Percentiles rank a stretch among this genome's conserved stretches.
phyloP scores from a whole-genome alignment of 2,113 vertebrate genomes.

The Psittacula cyanocephala region DNA sequence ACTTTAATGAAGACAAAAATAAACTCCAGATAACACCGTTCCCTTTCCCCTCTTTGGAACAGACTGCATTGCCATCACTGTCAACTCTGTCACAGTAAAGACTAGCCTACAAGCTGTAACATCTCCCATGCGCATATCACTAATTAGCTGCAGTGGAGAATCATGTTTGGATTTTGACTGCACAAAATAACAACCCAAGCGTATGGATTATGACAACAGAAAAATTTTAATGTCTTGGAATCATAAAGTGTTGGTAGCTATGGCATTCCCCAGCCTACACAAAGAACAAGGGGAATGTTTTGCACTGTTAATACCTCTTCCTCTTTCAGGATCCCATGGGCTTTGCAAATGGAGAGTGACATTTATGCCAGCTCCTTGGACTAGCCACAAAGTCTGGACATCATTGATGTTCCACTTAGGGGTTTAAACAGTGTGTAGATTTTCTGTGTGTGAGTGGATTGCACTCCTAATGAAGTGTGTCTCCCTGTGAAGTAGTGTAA shows the following conservation, averaged over 20 bases:
- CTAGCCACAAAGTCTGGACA: not conserved
- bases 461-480: not conserved
- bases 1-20: slow-evolving; percentile 11
- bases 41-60: not conserved
- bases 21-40: not conserved
- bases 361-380: not conserved
- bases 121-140: slow-evolving; percentile 14
- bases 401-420: not conserved
- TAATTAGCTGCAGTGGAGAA: slow-evolving; percentile 54
- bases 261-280: not conserved
- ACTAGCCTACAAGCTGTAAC: not conserved
- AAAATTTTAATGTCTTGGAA: slow-evolving; percentile 15
- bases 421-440: not conserved
- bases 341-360: not conserved
- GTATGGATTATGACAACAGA: not conserved
- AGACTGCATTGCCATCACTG: not conserved
- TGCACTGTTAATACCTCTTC: not conserved
- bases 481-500: not conserved
- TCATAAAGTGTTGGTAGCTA: not conserved
- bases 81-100: slow-evolving; percentile 14
- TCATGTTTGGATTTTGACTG: slow-evolving; percentile 35
- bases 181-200: slow-evolving; percentile 35
- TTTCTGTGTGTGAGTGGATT: not conserved
- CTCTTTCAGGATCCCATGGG: not conserved
- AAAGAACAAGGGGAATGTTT: not conserved